Evolutionary conservation across 2,888 invertebrate genomes (phyloP).

Genomic region (Elegia similella): DNA sequence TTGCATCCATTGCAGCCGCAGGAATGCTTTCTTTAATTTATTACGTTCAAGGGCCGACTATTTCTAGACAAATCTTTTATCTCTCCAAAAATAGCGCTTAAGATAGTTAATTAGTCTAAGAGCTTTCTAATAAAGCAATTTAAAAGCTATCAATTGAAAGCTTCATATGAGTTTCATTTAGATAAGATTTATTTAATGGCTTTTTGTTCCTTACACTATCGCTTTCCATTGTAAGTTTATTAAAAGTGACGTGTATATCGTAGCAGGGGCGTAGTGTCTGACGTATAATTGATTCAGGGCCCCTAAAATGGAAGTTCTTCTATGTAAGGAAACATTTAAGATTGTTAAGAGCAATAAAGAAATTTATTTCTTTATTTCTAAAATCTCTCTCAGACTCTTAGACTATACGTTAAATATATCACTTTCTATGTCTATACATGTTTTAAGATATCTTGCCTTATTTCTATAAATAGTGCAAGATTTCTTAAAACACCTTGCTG

Average conservation of each 20-base stretch:
- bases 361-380: too few relatives aligned
- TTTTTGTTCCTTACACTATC: conserved; percentile 5
- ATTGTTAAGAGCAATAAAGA: too few relatives aligned
- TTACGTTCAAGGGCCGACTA: conserved; percentile 44
- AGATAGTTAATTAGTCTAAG: conserved; percentile 61
- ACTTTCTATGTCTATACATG: too few relatives aligned
- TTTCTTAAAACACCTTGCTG: too few relatives aligned
- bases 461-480: too few relatives aligned
- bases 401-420: too few relatives aligned
- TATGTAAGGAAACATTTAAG: too few relatives aligned
- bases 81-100: conserved; percentile 44
- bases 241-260: conserved; percentile 9
- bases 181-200: conserved; percentile 48
- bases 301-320: too few relatives aligned
- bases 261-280: not conserved
- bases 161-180: conserved; percentile 54
- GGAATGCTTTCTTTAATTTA: conserved; percentile 51
- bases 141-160: conserved; percentile 54
- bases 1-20: conserved; percentile 46
- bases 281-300: too few relatives aligned
- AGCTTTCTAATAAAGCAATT: conserved; percentile 60
- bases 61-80: conserved; percentile 29
- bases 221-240: conserved; percentile 17
- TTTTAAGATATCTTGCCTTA: too few relatives aligned
- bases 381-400: too few relatives aligned